Evolutionary conservation across 2,113 vertebrate genomes (phyloP), one percentile per base, ranked within the genome.

Genomic region (Megaleporinus macrocephalus): DNA sequence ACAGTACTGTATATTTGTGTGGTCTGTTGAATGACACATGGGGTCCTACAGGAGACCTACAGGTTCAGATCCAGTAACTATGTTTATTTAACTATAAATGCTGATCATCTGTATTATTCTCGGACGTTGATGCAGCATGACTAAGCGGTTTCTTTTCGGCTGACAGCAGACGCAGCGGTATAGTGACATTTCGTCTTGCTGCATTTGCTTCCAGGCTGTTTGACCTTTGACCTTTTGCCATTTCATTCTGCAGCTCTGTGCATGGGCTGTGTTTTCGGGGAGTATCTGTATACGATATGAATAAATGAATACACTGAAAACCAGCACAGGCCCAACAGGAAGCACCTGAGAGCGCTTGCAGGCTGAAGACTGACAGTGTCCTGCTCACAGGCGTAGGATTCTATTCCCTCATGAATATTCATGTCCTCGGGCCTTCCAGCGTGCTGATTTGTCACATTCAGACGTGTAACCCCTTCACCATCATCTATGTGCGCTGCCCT

Each of bases 341-440:
- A 44, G 9, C 41, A 44, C 41, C 41, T 44, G 41, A 44, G 9
- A 10, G 4, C 5, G 18, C 10, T 5, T 1, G 41, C 41, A 9
- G 41, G 41, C 5, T 44, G 41, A 44, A 11, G 41, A 44, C 41
- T 44, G 41, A 44, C 5, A 44, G 41, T 10, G 4, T 9, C 41
- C 10, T 11, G 41, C 41, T 44, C 41, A 44, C 41, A 44, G 41
- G 41, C 41, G 10, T 10, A 44, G 5, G 86, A 84, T 89, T 92
- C 90, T 90, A 90, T 92, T 93, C 90, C 87, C 92, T 92, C 91
- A 92, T 93, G 91, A 91, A 93, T 94, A 92, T 94, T 94, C 92
- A 92, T 90, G 88, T 88, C 66, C 63, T 78, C 88, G 87, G 90
- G 91, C 93, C 86, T 90, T 86, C 72, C 87, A 91, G 91, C 92